Conservation (phyloP, 2,888 invertebrate species). For the Melikaiella ostensackeni region DNA sequence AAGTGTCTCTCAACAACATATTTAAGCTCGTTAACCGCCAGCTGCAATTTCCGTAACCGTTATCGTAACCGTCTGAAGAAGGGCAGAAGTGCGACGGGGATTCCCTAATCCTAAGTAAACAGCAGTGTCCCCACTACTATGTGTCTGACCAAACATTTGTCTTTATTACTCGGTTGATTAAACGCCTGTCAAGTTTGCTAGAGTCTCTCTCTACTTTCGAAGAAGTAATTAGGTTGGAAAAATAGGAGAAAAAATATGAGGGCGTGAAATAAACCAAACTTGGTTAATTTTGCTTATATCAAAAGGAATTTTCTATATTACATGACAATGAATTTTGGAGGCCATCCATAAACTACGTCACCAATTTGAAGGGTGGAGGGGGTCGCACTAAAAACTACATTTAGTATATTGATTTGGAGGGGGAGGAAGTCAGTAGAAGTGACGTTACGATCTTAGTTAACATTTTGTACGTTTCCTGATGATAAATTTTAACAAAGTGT, state of each 20-base stretch:
- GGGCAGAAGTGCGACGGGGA: neutral
- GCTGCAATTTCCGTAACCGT: neutral
- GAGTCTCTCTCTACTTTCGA: neutral
- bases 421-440: too few relatives aligned
- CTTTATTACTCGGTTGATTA: constrained; percentile 74
- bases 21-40: neutral
- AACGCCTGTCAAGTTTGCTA: constrained; percentile 61
- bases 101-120: constrained; percentile 70
- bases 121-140: constrained; percentile 48
- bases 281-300: too few relatives aligned
- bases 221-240: neutral
- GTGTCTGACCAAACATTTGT: constrained; percentile 76
- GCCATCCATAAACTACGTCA: too few relatives aligned
- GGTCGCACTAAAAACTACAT: too few relatives aligned
- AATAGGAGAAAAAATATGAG: neutral
- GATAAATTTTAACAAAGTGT: too few relatives aligned
- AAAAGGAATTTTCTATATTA: too few relatives aligned
- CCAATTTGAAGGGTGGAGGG: too few relatives aligned
- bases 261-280: neutral
- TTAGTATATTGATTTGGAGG: too few relatives aligned
- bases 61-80: neutral
- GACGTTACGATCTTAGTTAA: too few relatives aligned
- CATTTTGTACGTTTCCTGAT: too few relatives aligned
- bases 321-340: too few relatives aligned
- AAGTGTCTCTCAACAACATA: constrained; percentile 8